Conservation (phyloP, 1,140 invertebrate genomes). For the Brachionus rubens region DNA sequence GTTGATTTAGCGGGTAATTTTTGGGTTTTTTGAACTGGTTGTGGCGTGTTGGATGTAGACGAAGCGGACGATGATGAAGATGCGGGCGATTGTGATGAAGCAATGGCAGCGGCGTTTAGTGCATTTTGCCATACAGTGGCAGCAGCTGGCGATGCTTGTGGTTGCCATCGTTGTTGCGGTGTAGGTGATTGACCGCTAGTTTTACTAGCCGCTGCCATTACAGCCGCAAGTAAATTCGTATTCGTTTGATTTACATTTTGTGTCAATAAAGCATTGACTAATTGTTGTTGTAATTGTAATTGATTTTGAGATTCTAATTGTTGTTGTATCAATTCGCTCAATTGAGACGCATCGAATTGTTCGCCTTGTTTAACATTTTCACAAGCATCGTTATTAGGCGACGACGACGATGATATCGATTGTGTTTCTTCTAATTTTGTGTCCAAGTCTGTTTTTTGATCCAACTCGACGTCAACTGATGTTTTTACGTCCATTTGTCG, state of each 20-base stretch:
- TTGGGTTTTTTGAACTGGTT: slow-evolving; percentile 10
- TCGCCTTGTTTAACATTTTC: background rate
- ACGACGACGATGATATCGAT: slow-evolving; percentile 7
- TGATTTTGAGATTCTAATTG: slow-evolving; percentile 10
- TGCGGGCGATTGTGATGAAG: no score
- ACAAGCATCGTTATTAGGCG: background rate
- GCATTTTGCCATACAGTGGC: slow-evolving; percentile 23
- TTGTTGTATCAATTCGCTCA: background rate
- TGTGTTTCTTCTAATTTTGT: slow-evolving; percentile 5
- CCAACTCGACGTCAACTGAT: background rate
- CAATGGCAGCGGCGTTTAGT: background rate
- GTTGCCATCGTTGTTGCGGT: background rate
- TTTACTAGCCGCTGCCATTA: background rate
- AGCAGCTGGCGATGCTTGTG: background rate
- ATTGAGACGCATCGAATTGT: background rate
- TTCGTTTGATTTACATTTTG: background rate
- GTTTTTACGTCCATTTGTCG: slow-evolving; percentile 16
- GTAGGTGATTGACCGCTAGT: no score
- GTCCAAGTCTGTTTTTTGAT: background rate
- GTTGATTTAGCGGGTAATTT: background rate
- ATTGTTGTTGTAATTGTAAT: background rate
- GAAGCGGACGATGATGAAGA: slow-evolving; percentile 6
- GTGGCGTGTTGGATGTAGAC: slow-evolving; percentile 5
- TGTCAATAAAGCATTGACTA: background rate
- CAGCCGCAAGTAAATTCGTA: background rate